phyloP scores from a whole-genome alignment of 2,888 invertebrate genomes.

The Oscheius sp. region DNA sequence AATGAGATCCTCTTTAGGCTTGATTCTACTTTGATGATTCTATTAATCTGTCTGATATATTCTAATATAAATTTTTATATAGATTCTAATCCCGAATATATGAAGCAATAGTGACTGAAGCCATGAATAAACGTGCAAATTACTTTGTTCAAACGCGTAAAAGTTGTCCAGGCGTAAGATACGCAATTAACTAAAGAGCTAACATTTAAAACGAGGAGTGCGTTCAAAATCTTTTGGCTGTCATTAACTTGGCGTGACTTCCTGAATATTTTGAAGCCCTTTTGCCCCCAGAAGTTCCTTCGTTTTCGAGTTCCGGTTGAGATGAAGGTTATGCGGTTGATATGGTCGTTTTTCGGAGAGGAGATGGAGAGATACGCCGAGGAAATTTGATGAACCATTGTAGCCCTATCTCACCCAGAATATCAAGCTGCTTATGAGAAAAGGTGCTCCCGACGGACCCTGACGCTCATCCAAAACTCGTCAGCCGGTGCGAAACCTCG shows the following conservation, averaged over 20 bases:
- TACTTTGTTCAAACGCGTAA: slow-evolving; percentile 11
- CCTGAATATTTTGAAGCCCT: not conserved
- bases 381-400: slow-evolving; percentile 20
- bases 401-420: not conserved
- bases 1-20: too few species aligned
- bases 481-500: slow-evolving; percentile 31
- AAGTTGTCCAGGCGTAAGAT: slow-evolving; percentile 1
- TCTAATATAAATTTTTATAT: too few species aligned
- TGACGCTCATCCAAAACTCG: slow-evolving; percentile 21
- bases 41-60: too few species aligned
- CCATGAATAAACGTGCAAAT: not conserved
- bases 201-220: not conserved
- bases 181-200: slow-evolving; percentile 7
- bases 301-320: not conserved
- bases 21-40: too few species aligned
- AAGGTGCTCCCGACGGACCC: slow-evolving; percentile 28
- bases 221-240: too few species aligned
- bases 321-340: not conserved
- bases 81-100: too few species aligned
- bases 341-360: not conserved
- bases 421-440: slow-evolving; percentile 24
- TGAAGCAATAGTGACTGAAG: too few species aligned
- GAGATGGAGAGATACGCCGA: not conserved
- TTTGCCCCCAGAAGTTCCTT: not conserved
- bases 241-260: not conserved